Percentiles rank a stretch among this genome's conserved stretches.
Conservation (phyloP, 2,888 invertebrate genomes). For the Meliscaeva auricollis region DNA sequence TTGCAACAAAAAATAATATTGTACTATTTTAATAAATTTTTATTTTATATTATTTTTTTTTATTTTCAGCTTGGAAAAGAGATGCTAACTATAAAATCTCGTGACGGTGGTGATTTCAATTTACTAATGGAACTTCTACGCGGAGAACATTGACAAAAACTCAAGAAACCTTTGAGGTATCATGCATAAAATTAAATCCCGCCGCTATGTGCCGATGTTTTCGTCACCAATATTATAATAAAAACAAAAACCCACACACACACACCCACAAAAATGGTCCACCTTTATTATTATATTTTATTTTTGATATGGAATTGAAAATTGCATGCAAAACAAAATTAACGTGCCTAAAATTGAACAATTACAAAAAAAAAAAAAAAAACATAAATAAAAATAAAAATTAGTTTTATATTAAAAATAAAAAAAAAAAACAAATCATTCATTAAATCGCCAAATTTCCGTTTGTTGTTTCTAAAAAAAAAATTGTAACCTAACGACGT, state of each 20-base stretch:
- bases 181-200: slow-evolving; percentile 59
- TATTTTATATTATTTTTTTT: neutral
- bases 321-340: slow-evolving; percentile 60
- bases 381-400: neutral
- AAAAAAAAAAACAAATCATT: slow-evolving; percentile 26
- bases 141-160: slow-evolving; percentile 91
- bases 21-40: neutral
- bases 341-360: slow-evolving; percentile 75
- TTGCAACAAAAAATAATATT: no score
- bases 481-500: slow-evolving; percentile 55
- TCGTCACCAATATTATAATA: slow-evolving; percentile 18
- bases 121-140: slow-evolving; percentile 97
- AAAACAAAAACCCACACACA: no score
- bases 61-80: slow-evolving; percentile 93
- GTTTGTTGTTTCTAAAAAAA: slow-evolving; percentile 19
- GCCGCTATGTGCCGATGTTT: slow-evolving; percentile 47
- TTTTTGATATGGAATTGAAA: slow-evolving; percentile 50
- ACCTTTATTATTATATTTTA: slow-evolving; percentile 22
- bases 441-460: slow-evolving; percentile 62
- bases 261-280: no score
- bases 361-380: slow-evolving; percentile 41
- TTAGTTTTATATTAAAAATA: slow-evolving; percentile 30
- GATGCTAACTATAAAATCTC: slow-evolving; percentile 93
- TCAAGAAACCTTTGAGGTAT: slow-evolving; percentile 66
- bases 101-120: slow-evolving; percentile 97